Base-by-base conservation (phyloP, 2,888 invertebrate genomes). In the Fragum sueziense region DNA sequence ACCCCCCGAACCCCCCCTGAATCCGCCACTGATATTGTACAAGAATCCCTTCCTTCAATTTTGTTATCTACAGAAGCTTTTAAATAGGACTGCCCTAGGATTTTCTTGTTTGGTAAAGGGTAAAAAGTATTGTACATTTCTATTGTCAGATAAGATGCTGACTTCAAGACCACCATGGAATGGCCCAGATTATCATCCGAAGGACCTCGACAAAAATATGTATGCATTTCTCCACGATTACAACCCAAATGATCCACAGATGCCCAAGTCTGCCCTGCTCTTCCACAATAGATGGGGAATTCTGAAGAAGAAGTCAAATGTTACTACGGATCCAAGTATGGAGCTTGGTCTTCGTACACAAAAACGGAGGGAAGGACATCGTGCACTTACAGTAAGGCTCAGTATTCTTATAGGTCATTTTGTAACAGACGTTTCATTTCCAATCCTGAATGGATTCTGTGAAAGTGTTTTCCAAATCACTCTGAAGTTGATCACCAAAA, bases 221-320 rank as follows among this genome's bases (percentile, higher is more conserved):
- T 85, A 88, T 69, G 91, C 91, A 11, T 78, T 91, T 72, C 59
- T 90, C 6, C 84, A 90, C 27, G 91, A 89, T 27, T 86, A 81
- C 47, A 91, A 92, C 77, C 88, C 91, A 17, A 92, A 92, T 78
- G 91, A 91, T 29, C 91, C 92, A 9, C 83, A 86, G 37, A 73
- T 88, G 54, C 89, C 90, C 22, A 85, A 86, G 65, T 87, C 90
- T 17, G 83, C 88, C 11, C 78, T 89, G 9, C 82, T 89, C 25
- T 87, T 90, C 77, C 90, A 91, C 82, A 90, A 91, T 82, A 87
- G 90, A 70, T 92, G 90, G 88, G 92, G 91, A 7, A 88, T 88
- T 9, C 79, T 86, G 33, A 88, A 87, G 73, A 82, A 78, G 71
- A 79, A 81, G 25, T 73, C 81, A 20, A 85, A 77, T 22, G 57